Percentiles rank a stretch among this genome's conserved stretches.
phyloP scores from a whole-genome alignment of 2,113 vertebrate species.

The Aepyceros melampus region DNA sequence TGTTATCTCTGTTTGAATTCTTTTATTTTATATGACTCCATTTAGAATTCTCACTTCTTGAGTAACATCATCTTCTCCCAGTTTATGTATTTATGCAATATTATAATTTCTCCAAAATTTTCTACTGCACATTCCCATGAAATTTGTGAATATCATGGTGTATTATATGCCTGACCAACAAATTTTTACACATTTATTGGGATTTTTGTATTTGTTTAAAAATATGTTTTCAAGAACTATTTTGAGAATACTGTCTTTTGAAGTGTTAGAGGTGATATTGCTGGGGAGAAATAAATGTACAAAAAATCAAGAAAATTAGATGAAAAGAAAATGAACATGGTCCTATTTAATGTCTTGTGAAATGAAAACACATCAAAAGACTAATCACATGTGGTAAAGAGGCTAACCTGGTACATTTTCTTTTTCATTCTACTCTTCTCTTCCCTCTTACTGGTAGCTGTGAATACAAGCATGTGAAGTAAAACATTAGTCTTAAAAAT shows the following conservation, averaged over 20 bases:
- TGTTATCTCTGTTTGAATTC: neutral
- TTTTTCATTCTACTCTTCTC: neutral
- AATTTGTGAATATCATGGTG: neutral
- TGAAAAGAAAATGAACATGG: neutral
- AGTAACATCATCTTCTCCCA: neutral
- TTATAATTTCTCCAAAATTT: neutral
- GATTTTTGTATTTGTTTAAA: neutral
- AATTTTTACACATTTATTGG: neutral
- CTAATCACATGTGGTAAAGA: neutral
- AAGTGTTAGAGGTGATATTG: neutral
- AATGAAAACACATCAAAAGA: neutral
- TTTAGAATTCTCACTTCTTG: neutral
- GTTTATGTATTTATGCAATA: neutral
- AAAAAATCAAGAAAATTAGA: neutral
- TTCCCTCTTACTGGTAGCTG: neutral
- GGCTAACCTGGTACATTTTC: neutral
- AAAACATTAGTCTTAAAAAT: neutral
- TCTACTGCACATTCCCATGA: neutral
- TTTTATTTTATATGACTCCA: neutral
- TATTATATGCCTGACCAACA: neutral
- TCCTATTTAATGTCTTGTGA: neutral
- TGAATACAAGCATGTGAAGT: neutral
- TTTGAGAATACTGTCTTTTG: neutral
- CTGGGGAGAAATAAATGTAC: neutral
- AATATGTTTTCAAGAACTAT: neutral